Evolutionary conservation across 2,797 vertebrate species (phyloP).

Genomic region (Taenioides sp.): DNA sequence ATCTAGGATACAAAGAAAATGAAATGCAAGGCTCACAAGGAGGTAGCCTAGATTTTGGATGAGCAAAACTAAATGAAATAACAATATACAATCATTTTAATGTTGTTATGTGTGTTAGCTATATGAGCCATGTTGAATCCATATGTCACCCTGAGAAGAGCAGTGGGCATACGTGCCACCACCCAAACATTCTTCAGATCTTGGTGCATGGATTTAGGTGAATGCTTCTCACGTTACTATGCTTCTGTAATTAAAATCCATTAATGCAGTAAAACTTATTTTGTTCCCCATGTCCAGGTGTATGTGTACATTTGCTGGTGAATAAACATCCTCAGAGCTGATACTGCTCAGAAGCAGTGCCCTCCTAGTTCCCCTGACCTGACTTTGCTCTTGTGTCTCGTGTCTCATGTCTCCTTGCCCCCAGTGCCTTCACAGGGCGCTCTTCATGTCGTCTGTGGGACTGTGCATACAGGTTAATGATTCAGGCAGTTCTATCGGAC

Average conservation of each 20-base stretch:
- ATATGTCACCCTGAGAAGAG: neutral
- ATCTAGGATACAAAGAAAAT: neutral
- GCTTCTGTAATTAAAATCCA: neutral
- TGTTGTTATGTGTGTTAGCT: neutral
- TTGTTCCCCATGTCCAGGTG: neutral
- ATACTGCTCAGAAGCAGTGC: slow-evolving; percentile 6
- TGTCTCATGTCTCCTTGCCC: slow-evolving; percentile 13
- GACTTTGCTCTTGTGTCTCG: slow-evolving; percentile 11
- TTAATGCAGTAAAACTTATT: neutral
- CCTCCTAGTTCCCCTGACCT: slow-evolving; percentile 18
- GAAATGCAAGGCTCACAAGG: neutral
- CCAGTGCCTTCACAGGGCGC: slow-evolving; percentile 25
- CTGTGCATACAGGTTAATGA: slow-evolving; percentile 86
- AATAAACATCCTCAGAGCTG: neutral
- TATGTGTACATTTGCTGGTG: neutral
- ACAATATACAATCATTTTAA: neutral
- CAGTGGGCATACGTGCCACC: too few relatives aligned
- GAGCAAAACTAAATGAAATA: neutral
- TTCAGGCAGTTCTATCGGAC: slow-evolving; percentile 88
- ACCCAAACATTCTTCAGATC: too few relatives aligned
- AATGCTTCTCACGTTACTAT: neutral
- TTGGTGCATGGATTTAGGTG: too few relatives aligned
- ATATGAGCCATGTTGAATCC: neutral
- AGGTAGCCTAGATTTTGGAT: neutral
- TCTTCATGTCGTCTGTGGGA: slow-evolving; percentile 51